These are phyloP conservation scores for Arge pagana DNA, from an alignment of 2,888 invertebrate species.

Conservation along the genomic window DNA sequence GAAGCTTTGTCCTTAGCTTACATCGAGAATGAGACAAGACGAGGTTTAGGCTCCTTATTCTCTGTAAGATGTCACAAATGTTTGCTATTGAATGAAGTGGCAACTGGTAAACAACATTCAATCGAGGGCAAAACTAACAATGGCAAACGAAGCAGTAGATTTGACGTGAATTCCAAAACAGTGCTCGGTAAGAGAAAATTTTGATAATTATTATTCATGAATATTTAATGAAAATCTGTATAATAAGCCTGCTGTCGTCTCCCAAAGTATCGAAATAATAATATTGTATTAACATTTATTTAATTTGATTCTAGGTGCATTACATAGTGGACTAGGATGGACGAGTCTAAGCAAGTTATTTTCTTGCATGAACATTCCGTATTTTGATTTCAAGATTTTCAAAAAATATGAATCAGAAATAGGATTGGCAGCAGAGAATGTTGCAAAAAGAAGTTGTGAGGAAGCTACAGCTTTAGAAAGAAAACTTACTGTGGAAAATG, in stretches of 20 bases:
- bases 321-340: slow-evolving; percentile 23
- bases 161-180: slow-evolving; percentile 24
- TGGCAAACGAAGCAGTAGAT: too few relatives aligned
- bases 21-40: slow-evolving; percentile 24
- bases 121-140: too few relatives aligned
- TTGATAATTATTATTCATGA: neutral
- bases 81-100: neutral
- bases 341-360: slow-evolving; percentile 23
- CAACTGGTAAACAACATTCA: neutral
- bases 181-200: slow-evolving; percentile 25
- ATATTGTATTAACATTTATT: neutral
- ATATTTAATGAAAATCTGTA: too few relatives aligned
- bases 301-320: slow-evolving; percentile 21
- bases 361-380: slow-evolving; percentile 24
- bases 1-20: slow-evolving; percentile 24
- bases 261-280: too few relatives aligned
- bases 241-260: too few relatives aligned
- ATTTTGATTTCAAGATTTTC: slow-evolving; percentile 5
- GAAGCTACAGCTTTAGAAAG: slow-evolving; percentile 21
- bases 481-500: slow-evolving; percentile 21
- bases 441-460: slow-evolving; percentile 20
- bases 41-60: neutral
- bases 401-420: slow-evolving; percentile 27
- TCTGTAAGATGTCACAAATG: neutral
- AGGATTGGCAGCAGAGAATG: slow-evolving; percentile 21